Conservation (phyloP, 1,140 invertebrate genomes). For the Hydropsyche tenuis region DNA sequence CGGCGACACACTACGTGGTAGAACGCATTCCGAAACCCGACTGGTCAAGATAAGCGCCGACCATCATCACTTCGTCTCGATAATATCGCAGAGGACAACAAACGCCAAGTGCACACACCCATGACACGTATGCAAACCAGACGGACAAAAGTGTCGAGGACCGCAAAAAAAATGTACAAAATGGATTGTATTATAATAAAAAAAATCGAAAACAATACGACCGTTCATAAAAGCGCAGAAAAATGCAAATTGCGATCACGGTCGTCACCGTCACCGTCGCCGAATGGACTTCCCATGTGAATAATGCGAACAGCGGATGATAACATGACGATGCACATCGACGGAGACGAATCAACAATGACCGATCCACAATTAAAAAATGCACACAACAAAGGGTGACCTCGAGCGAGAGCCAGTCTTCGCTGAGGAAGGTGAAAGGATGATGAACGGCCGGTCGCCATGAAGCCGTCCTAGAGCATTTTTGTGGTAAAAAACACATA, state of each 20-base stretch:
- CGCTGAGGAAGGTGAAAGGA: slow-evolving; percentile 18
- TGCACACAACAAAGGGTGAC: slow-evolving; percentile 18
- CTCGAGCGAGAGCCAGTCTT: slow-evolving; percentile 4
- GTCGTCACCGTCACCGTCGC: background rate
- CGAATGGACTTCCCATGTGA: slow-evolving; percentile 16
- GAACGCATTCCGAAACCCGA: no score
- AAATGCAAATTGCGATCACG: slow-evolving; percentile 14
- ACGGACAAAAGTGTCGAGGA: no score
- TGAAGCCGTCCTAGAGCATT: background rate
- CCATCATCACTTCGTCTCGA: no score
- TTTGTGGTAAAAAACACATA: background rate
- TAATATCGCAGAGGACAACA: no score
- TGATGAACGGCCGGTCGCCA: background rate
- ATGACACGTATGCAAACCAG: no score
- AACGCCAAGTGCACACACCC: no score
- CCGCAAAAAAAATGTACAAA: no score
- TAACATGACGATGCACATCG: slow-evolving; percentile 8
- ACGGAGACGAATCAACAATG: slow-evolving; percentile 22
- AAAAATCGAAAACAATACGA: background rate
- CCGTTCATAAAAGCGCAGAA: slow-evolving; percentile 16
- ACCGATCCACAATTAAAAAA: slow-evolving; percentile 13
- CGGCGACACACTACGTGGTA: no score
- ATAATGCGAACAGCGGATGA: slow-evolving; percentile 9
- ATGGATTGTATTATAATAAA: no score
- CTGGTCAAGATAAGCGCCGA: no score